Evolutionary conservation across 2,797 vertebrate genomes (phyloP), one percentile per base, ranked within the genome.

Genomic region (Syndactyla subalaris): DNA sequence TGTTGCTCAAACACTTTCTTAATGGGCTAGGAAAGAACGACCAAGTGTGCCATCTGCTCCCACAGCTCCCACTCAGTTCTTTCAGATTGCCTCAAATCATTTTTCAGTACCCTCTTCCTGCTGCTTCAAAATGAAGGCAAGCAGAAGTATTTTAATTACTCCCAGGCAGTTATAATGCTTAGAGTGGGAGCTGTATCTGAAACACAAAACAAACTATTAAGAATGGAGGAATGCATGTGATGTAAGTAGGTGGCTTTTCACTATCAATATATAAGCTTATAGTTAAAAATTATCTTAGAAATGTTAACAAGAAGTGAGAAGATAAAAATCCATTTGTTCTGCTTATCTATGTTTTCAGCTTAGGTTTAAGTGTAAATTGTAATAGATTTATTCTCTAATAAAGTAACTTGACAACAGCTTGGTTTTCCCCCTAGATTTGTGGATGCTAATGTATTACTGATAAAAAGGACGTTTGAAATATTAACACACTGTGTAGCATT

Each of bases 21-120:
- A 93, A 91, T 83, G 14, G 96, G 81, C 92, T 97, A 93, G 89
- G 93, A 97, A 97, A 94, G 81, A 97, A 83, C 23, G 22, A 95
- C 76, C 71, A 91, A 90, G 52, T 58, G 45, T 95, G 26, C 92
- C 93, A 80, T 96, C 96, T 93, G 79, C 92, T 94, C 70, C 78
- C 13, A 6, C 59, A 66, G 85, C 93, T 95, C 94, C 93, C 73
- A 89, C 92, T 90, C 93, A 67, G 65, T 96, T 97, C 89, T 93
- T 96, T 94, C 92, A 93, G 95, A 72, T 71, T 92, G 95, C 96
- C 74, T 97, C 49, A 89, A 93, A 92, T 70, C 81, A 75, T 89
- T 93, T 95, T 74, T 63, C 43, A 54, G 72, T 89, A 70, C 65
- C 77, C 55, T 95, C 85, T 94, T 96, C 87, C 46, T 91, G 81